phyloP scores from a whole-genome alignment of 2,888 invertebrate genomes.

The Baronia brevicornis region DNA sequence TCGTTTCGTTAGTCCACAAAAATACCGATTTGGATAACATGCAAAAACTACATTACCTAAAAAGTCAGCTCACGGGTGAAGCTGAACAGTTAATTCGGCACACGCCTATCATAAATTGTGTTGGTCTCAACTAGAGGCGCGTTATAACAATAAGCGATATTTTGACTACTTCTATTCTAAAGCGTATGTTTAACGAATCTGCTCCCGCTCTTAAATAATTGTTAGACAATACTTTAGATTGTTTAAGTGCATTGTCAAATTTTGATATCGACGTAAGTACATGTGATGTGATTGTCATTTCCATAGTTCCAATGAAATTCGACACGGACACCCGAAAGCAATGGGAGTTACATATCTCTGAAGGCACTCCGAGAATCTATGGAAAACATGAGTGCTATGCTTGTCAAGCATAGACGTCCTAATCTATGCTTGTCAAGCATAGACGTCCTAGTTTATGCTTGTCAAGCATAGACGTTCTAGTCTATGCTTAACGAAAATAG shows the following conservation, averaged over 20 bases:
- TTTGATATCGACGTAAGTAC: conserved; percentile 13
- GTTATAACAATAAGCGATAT: conserved; percentile 22
- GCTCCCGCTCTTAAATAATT: conserved; percentile 14
- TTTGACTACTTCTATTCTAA: conserved; percentile 6
- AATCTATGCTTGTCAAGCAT: too few species aligned
- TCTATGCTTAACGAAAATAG: too few species aligned
- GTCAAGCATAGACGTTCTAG: too few species aligned
- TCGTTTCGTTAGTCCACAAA: conserved; percentile 19
- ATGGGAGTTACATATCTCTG: conserved; percentile 19
- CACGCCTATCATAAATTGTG: conserved; percentile 16
- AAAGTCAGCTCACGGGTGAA: conserved; percentile 18
- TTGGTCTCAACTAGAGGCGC: conserved; percentile 17
- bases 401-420: too few species aligned
- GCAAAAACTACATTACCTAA: conserved; percentile 22
- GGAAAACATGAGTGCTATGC: too few species aligned
- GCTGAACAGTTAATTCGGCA: conserved; percentile 22
- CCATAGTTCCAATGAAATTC: conserved; percentile 16
- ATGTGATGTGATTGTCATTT: conserved; percentile 23
- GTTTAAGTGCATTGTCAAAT: conserved; percentile 17
- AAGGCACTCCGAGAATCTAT: background rate
- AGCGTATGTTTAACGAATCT: background rate
- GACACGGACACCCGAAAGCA: conserved; percentile 19
- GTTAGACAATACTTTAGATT: conserved; percentile 20
- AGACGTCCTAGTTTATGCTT: too few species aligned
- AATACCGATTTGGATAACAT: conserved; percentile 17